These are phyloP conservation scores for Mylabris sibirica DNA, from an alignment of 2,888 invertebrate genomes.

Conservation along the genomic window DNA sequence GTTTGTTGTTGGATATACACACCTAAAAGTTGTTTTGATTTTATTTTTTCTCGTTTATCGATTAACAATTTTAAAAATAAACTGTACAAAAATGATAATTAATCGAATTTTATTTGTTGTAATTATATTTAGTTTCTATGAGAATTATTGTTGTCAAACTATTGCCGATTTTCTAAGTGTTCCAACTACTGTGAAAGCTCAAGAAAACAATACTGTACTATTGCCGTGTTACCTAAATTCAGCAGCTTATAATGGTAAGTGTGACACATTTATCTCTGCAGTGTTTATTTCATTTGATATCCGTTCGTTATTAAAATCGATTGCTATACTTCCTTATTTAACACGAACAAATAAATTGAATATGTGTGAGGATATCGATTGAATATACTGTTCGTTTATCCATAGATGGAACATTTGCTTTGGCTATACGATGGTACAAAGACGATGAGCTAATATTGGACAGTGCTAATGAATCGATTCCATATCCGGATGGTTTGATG, in stretches of 20 bases:
- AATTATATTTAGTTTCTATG: conserved; percentile 29
- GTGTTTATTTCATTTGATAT: neutral
- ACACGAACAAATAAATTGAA: neutral
- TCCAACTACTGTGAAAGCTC: conserved; percentile 77
- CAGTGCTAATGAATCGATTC: conserved; percentile 50
- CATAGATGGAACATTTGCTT: conserved; percentile 65
- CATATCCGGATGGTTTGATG: conserved; percentile 66
- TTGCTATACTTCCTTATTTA: conserved; percentile 14
- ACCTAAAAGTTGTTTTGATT: conserved; percentile 17
- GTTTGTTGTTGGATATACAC: conserved; percentile 17
- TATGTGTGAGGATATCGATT: neutral
- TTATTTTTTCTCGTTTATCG: neutral
- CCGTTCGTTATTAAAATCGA: neutral
- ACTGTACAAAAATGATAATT: conserved; percentile 16
- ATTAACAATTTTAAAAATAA: neutral
- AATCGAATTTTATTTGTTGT: conserved; percentile 29
- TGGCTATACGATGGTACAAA: conserved; percentile 74
- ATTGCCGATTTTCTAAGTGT: conserved; percentile 68
- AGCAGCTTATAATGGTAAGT: conserved; percentile 64
- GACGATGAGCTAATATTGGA: conserved; percentile 69
- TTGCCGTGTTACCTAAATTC: conserved; percentile 79
- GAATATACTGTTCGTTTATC: neutral
- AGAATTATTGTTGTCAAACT: conserved; percentile 26
- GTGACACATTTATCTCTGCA: neutral
- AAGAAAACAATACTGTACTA: conserved; percentile 79